Evolutionary conservation across 2,888 invertebrate species (phyloP).

Genomic region (Slavum lentiscoides): DNA sequence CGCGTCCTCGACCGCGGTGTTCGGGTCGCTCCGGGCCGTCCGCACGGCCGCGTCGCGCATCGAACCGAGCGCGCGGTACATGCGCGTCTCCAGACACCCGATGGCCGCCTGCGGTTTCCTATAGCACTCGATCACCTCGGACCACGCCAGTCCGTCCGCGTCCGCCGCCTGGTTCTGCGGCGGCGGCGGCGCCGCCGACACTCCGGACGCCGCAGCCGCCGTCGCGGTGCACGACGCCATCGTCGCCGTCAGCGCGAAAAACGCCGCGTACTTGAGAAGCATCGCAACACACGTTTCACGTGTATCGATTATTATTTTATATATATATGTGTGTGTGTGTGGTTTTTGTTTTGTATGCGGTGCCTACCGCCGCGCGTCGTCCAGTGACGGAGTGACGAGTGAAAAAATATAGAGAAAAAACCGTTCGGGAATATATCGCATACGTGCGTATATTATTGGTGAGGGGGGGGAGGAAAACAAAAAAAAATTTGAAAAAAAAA

Average conservation of each 20-base stretch:
- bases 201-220: too few species aligned
- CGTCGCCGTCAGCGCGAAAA: too few species aligned
- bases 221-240: too few species aligned
- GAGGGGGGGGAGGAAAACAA: background rate
- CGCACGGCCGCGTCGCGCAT: conserved; percentile 32
- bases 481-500: too few species aligned
- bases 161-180: background rate
- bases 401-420: too few species aligned
- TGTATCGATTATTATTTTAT: too few species aligned
- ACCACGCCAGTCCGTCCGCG: background rate
- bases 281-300: background rate
- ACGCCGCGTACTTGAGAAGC: conserved; percentile 15
- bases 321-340: too few species aligned
- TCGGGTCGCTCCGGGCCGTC: conserved; percentile 37
- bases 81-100: conserved; percentile 39
- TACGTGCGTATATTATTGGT: background rate
- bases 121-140: conserved; percentile 37
- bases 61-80: conserved; percentile 24
- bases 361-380: too few species aligned
- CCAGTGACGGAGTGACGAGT: too few species aligned
- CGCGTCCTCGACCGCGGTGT: conserved; percentile 37
- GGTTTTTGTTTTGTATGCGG: too few species aligned
- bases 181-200: background rate
- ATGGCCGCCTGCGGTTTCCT: conserved; percentile 19
- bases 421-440: background rate